Base-by-base conservation (phyloP, 1,140 invertebrate genomes). In the Littorina saxatilis region DNA sequence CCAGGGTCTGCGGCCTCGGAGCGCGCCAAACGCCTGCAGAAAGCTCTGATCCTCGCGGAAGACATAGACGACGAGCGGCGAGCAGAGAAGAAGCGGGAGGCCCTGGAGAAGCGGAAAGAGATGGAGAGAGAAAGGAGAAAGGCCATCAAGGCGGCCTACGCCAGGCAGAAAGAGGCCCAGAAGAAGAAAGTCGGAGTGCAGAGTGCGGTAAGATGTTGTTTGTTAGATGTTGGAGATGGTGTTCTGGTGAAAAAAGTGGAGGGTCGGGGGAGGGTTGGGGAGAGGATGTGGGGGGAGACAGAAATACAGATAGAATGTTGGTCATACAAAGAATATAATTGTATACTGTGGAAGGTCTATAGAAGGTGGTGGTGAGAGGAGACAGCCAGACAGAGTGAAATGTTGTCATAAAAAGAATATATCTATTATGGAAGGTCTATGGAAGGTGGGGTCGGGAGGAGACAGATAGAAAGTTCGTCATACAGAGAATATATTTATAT, bases 61-160 rank as follows among this genome's bases (percentile, higher is more conserved):
- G 88, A 88, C 73, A 86, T 91, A n/a, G 85, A 89, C 80, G 83
- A 86, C 13, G 88, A 88, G 50, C 83, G 85, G 47, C 81, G 84
- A 50, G 90, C 87, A 29, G 84, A 87, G 68, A 83, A 87, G 40
- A 84, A 83, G 74, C 81, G 83, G 35, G 81, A 86, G 63, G 83
- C 83, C 17, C 66, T 82, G 76, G 88, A 87, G 27, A 79, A 84
- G 27, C 80, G 90, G 20, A 90, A 89, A 75, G 87, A 88, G 29
- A 91, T 90, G 88, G 91, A 91, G 84, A 78, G 87, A 68, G 89
- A 91, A 77, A 80, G 91, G 47, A 84, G 82, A 37, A 91, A 90
- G 73, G 91, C 90, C 7, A 84, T 91, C 5, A 76, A 86, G 23
- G 90, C 90, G 47, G 90, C 90, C 2, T 89, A 88, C 50, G 83